These are phyloP conservation scores for Philonicus albiceps DNA, from an alignment of 2,888 invertebrate species.

Conservation along the genomic window DNA sequence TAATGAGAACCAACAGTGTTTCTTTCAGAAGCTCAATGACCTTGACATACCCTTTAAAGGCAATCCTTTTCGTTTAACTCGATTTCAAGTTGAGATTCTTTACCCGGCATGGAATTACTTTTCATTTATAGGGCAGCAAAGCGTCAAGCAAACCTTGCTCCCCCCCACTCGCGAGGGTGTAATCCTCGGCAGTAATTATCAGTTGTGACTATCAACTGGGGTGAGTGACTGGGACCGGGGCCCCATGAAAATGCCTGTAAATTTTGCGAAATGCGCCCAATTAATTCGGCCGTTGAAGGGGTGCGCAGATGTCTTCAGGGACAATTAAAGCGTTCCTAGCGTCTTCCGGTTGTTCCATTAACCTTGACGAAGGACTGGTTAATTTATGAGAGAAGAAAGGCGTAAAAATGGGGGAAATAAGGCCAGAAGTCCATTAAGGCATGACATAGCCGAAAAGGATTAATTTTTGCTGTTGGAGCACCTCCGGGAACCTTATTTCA, in stretches of 20 bases:
- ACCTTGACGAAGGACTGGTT: neutral
- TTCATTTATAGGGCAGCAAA: neutral
- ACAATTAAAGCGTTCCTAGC: neutral
- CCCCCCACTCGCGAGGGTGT: neutral
- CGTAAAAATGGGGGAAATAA: neutral
- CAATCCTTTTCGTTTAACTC: neutral
- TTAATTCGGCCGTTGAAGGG: neutral
- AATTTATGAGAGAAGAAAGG: neutral
- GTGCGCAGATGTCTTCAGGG: neutral
- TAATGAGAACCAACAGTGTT: no score
- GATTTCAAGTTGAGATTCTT: neutral
- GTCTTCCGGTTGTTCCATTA: neutral
- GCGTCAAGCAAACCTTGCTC: neutral
- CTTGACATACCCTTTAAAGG: neutral
- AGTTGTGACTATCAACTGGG: neutral
- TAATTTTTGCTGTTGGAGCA: conserved; percentile 22
- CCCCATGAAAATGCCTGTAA: neutral
- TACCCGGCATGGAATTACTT: neutral
- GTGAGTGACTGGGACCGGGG: neutral
- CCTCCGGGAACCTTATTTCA: conserved; percentile 3
- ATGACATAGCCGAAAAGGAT: conserved; percentile 29
- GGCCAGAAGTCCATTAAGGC: conserved; percentile 2
- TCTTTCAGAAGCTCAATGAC: neutral
- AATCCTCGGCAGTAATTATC: neutral
- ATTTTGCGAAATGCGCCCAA: neutral